Evolutionary conservation across 2,113 vertebrate species (phyloP).

Genomic region (Anas platyrhynchos): DNA sequence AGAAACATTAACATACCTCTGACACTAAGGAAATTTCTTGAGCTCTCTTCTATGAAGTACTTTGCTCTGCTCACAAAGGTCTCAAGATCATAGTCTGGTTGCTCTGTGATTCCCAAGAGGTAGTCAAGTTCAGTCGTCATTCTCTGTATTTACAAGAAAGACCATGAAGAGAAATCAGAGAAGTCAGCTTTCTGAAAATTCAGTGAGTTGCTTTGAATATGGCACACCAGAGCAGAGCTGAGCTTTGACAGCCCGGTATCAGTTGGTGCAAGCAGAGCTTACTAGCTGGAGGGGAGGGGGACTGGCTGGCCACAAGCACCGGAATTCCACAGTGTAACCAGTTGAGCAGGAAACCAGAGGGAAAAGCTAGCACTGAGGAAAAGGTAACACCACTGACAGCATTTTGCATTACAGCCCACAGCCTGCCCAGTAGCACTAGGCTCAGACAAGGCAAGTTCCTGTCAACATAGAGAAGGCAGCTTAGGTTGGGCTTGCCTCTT

Average conservation of each 20-base stretch:
- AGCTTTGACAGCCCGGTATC: neutral
- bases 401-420: neutral
- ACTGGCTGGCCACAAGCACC: neutral
- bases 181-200: neutral
- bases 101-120: conserved; percentile 73
- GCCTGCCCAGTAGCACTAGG: neutral
- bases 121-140: conserved; percentile 58
- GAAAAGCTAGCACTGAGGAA: neutral
- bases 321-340: neutral
- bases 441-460: neutral
- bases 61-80: conserved; percentile 76
- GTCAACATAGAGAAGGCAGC: neutral
- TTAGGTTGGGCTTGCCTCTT: neutral
- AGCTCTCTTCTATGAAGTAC: conserved; percentile 57
- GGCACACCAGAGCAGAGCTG: neutral
- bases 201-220: neutral
- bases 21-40: conserved; percentile 57
- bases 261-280: neutral
- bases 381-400: neutral
- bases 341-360: neutral
- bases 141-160: conserved; percentile 58
- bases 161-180: neutral
- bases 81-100: conserved; percentile 79
- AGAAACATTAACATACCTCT: conserved; percentile 59
- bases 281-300: neutral